phyloP scores from a whole-genome alignment of 2,888 invertebrate species.

The Desoria tigrina region DNA sequence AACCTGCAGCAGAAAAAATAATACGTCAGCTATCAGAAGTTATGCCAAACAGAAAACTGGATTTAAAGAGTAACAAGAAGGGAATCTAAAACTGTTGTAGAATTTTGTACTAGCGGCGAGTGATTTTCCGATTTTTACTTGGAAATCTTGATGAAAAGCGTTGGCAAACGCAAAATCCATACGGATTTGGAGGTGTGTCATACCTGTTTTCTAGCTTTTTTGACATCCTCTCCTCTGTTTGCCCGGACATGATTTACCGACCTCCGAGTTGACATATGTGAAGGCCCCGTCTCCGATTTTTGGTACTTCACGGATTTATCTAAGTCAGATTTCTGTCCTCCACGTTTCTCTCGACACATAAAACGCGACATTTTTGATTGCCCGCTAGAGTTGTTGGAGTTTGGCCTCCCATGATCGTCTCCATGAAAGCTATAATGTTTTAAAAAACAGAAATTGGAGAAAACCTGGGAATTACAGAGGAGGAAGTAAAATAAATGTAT shows the following conservation, averaged over 20 bases:
- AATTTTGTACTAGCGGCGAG: no score
- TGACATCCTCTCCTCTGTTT: slow-evolving; percentile 54
- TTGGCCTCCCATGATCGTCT: background rate
- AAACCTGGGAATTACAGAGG: no score
- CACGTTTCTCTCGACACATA: background rate
- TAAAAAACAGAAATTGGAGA: no score
- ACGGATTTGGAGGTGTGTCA: slow-evolving; percentile 1
- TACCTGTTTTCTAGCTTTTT: slow-evolving; percentile 56
- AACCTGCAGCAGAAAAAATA: slow-evolving; percentile 56
- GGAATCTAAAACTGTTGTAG: no score
- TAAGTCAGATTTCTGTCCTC: background rate
- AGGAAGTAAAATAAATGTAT: no score
- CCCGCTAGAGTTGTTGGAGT: background rate
- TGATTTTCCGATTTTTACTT: no score
- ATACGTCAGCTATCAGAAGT: no score
- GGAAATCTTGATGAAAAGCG: no score
- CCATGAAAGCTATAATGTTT: slow-evolving; percentile 6
- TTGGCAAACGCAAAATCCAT: background rate
- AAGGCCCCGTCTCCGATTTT: background rate
- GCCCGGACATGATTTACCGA: slow-evolving; percentile 37
- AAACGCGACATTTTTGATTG: background rate
- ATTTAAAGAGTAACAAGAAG: no score
- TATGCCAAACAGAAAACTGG: no score
- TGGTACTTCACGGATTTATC: slow-evolving; percentile 1
- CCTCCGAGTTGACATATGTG: slow-evolving; percentile 8